These are phyloP conservation scores for Meleagris gallopavo DNA, from an alignment of 2,113 vertebrate species.

Conservation along the genomic window DNA sequence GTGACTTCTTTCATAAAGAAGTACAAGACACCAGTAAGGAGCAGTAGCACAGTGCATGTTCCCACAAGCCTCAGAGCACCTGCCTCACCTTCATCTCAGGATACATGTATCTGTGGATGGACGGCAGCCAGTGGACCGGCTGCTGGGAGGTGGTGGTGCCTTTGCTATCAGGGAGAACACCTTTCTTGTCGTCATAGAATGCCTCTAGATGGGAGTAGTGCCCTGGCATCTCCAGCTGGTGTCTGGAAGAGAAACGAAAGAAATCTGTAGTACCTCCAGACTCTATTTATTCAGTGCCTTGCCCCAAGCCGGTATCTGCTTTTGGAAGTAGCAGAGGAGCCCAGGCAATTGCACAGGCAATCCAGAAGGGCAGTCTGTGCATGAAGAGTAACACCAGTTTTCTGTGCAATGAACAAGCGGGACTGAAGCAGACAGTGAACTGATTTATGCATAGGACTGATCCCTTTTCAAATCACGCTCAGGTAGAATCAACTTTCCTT, in stretches of 20 bases:
- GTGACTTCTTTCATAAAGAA: constrained; percentile 7
- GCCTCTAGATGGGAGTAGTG: constrained; percentile 96
- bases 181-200: constrained; percentile 98
- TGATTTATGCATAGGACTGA: not conserved
- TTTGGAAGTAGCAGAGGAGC: not conserved
- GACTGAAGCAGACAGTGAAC: not conserved
- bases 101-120: constrained; percentile 95
- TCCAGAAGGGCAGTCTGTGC: not conserved
- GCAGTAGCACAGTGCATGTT: not conserved
- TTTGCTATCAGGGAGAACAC: constrained; percentile 85
- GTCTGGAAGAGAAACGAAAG: constrained; percentile 76
- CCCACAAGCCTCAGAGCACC: not conserved
- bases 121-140: constrained; percentile 84
- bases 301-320: not conserved
- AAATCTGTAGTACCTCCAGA: not conserved
- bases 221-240: constrained; percentile 93
- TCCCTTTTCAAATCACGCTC: not conserved
- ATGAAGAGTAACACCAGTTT: not conserved
- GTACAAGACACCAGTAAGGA: not conserved
- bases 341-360: not conserved
- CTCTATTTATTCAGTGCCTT: not conserved
- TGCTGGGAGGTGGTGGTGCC: constrained; percentile 83
- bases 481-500: not conserved
- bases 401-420: not conserved
- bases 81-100: constrained; percentile 95